Evolutionary conservation across 2,113 vertebrate genomes (phyloP).

Genomic region (Albula goreensis): DNA sequence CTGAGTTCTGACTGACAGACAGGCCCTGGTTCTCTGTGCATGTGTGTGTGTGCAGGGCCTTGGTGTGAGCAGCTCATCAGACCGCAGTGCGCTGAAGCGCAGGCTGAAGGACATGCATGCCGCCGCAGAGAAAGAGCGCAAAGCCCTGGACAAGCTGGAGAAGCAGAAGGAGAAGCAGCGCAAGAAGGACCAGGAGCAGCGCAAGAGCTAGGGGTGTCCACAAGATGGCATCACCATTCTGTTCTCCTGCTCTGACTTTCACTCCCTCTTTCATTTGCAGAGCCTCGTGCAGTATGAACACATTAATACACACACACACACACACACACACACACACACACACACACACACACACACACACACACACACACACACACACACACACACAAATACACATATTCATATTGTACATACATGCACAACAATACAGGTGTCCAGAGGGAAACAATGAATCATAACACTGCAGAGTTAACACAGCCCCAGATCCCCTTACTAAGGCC

Average conservation of each 20-base stretch:
- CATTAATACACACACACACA: neutral
- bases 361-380: too few species aligned
- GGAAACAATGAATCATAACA: neutral
- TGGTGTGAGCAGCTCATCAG: conserved; percentile 78
- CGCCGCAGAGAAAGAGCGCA: conserved; percentile 77
- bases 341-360: neutral
- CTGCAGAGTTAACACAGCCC: neutral
- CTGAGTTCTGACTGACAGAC: too few species aligned
- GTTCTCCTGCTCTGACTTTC: neutral
- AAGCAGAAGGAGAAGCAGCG: conserved; percentile 81
- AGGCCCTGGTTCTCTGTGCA: neutral
- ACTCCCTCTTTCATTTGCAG: neutral
- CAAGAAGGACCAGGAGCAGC: conserved; percentile 73
- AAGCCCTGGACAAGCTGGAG: conserved; percentile 81
- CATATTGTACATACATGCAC: neutral
- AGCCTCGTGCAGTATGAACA: too few species aligned
- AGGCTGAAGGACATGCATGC: conserved; percentile 80
- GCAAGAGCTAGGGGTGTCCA: conserved; percentile 56
- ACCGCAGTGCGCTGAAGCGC: conserved; percentile 79
- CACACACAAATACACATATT: too few species aligned
- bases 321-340: neutral
- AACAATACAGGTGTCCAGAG: neutral
- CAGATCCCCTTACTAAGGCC: neutral
- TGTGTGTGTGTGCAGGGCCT: conserved; percentile 63
- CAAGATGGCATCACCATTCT: neutral